These are phyloP conservation scores for Acanthornis magna DNA, from an alignment of 2,797 vertebrate species.

Conservation along the genomic window DNA sequence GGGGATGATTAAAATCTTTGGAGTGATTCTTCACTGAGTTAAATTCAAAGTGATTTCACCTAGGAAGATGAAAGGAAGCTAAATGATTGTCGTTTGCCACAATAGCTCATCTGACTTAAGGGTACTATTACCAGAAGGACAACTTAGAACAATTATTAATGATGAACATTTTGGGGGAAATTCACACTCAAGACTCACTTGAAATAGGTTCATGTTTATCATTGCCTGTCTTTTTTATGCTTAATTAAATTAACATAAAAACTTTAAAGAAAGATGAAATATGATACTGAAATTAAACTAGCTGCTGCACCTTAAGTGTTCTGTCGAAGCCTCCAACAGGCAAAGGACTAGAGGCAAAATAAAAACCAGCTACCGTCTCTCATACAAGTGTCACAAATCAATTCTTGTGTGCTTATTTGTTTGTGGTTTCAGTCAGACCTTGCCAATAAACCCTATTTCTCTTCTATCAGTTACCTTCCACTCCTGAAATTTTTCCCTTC, in stretches of 20 bases:
- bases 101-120: slow-evolving; percentile 20
- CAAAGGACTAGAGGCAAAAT: background rate
- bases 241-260: slow-evolving; percentile 25
- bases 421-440: background rate
- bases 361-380: background rate
- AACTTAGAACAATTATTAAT: slow-evolving; percentile 19
- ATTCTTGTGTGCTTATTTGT: background rate
- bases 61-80: slow-evolving; percentile 18
- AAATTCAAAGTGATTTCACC: slow-evolving; percentile 6
- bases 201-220: background rate
- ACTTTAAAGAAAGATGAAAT: background rate
- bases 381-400: background rate
- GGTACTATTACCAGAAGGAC: background rate
- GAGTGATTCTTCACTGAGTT: slow-evolving; percentile 6
- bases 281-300: background rate
- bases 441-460: background rate
- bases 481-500: background rate
- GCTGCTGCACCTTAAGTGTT: background rate
- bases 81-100: background rate
- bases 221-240: background rate
- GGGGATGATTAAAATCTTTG: background rate
- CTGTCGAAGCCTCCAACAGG: background rate
- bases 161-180: background rate
- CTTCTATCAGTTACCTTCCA: background rate
- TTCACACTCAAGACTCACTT: slow-evolving; percentile 3